Base-by-base conservation (phyloP, 2,888 invertebrate genomes). In the Craniophora ligustri region DNA sequence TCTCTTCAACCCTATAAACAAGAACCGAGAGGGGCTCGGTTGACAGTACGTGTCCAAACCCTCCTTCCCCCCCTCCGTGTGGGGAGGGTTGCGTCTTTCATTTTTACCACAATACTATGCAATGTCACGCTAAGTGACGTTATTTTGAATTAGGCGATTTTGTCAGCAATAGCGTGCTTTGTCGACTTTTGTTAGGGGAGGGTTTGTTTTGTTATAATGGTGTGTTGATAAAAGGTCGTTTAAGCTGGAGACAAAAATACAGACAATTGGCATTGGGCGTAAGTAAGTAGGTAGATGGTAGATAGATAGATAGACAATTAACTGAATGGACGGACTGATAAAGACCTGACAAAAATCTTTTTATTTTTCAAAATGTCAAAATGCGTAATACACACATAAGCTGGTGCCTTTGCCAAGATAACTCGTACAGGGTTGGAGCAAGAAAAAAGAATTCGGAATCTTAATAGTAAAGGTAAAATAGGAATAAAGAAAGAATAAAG, bases 51-150 rank as follows among this genome's bases (percentile, higher is more conserved):
- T 32, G 6, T 62, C 28, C 8, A 23, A 23, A 26, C 21, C 15
- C 44, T 26, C 68, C 68, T 64, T 18, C 15, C 44, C 21, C 68
- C 68, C 68, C 32, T 44, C 23, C 3, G 8, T 3, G 14, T 18
- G 21, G 50, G 65, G 65, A 47, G 47, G 23, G 40, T 41, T 41
- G 31, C n/a, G 47, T 15, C 44, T 48, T 68, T 64, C 56, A 63
- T 68, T 68, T 67, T 55, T 45, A 63, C 40, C 39, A 61, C 51
- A 47, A 46, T 49, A 60, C 38, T 57, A 51, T 64, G 53, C 59
- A 53, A 53, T 69, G 55, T 65, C 73, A 69, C 70, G 65, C 48
- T 50, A 56, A 72, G 47, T 54, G 53, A 55, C 36, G 55, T 53
- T 56, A 54, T 60, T 72, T 45, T 38, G 56, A 65, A 60, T 49